Percentiles rank a stretch among this genome's conserved stretches.
Evolutionary conservation across 2,113 vertebrate species (phyloP).

Genomic region (Zosterops pallidus): DNA sequence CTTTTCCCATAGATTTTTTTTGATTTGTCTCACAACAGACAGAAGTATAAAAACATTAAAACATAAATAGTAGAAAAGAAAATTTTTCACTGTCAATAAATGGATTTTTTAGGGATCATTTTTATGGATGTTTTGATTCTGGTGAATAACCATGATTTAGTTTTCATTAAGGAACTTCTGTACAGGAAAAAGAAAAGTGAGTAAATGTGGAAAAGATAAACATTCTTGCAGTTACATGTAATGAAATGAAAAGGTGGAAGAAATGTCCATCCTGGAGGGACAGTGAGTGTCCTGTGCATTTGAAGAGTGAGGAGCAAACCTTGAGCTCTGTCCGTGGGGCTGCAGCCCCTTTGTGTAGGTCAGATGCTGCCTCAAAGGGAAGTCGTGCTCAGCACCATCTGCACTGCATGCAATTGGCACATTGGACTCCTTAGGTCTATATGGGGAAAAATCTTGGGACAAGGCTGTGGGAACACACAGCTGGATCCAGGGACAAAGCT

Average conservation of each 20-base stretch:
- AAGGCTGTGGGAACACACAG: background rate
- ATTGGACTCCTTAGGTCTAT: rapidly evolving
- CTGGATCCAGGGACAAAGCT: background rate
- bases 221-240: background rate
- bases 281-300: background rate
- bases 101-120: background rate
- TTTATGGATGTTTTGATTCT: background rate
- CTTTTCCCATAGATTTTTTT: background rate
- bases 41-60: background rate
- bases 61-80: background rate
- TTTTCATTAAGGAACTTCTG: background rate
- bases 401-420: too few relatives aligned
- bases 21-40: background rate
- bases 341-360: background rate
- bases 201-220: background rate
- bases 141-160: background rate
- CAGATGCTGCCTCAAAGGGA: rapidly evolving
- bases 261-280: background rate
- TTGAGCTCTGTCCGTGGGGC: background rate
- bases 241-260: background rate
- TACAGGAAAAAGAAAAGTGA: background rate
- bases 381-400: background rate
- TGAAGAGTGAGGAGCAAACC: background rate
- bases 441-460: background rate
- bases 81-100: background rate